Conservation (phyloP, 2,113 vertebrate genomes). For the Atrichornis clamosus region DNA sequence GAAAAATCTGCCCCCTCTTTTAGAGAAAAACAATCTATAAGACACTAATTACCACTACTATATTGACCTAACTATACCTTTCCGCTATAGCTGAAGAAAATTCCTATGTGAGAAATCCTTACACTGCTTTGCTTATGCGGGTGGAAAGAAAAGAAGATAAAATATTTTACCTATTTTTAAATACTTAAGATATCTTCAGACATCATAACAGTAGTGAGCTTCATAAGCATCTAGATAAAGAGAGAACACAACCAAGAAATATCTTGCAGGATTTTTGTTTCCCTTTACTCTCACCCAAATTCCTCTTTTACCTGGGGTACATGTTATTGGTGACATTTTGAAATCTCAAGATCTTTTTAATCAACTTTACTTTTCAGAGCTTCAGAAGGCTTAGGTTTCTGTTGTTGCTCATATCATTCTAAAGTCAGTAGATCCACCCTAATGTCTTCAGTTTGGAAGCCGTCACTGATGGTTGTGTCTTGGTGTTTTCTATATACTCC, state of each 20-base stretch:
- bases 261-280: not conserved
- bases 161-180: not conserved
- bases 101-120: not conserved
- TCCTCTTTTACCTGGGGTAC: not conserved
- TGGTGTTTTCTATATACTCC: not conserved
- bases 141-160: not conserved
- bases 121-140: not conserved
- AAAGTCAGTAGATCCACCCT: not conserved
- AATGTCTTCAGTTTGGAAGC: not conserved
- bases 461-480: not conserved
- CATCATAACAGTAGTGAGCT: not conserved
- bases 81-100: not conserved
- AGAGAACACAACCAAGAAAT: not conserved
- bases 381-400: not conserved
- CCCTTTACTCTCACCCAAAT: not conserved
- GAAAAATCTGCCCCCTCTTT: not conserved
- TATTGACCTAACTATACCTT: not conserved
- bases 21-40: not conserved
- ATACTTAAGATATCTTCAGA: not conserved
- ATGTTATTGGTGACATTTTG: not conserved
- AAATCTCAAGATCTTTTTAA: not conserved
- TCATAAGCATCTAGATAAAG: not conserved
- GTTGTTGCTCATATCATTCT: not conserved
- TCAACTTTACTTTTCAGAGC: not conserved
- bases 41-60: not conserved